phyloP scores from a whole-genome alignment of 2,113 vertebrate genomes.

The Phoxinus phoxinus region DNA sequence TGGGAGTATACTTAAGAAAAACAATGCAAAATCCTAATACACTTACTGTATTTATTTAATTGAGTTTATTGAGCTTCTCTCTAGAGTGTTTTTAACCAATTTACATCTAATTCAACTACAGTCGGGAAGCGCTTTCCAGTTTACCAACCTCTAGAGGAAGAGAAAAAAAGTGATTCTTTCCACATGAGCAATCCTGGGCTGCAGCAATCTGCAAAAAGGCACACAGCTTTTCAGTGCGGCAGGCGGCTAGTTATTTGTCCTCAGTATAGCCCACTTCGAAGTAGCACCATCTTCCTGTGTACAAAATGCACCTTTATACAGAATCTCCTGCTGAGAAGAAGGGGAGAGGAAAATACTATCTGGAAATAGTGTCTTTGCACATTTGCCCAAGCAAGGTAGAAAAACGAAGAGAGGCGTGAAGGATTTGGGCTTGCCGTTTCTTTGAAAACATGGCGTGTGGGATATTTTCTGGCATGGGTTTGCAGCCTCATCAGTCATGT shows the following conservation, averaged over 20 bases:
- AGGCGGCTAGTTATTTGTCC: constrained; percentile 40
- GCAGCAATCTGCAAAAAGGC: constrained; percentile 19
- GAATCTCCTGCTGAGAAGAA: not conserved
- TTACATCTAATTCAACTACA: not conserved
- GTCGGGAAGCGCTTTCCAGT: constrained; percentile 14
- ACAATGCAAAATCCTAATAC: not conserved
- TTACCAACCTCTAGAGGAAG: not conserved
- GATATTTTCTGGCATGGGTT: not conserved
- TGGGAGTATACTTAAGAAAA: not conserved
- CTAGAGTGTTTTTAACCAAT: constrained; percentile 4
- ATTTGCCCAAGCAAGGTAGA: constrained; percentile 19
- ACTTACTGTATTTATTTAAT: not conserved
- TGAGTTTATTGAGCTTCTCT: not conserved
- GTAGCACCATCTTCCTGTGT: not conserved
- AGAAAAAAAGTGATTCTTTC: constrained; percentile 8
- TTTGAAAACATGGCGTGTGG: constrained; percentile 20
- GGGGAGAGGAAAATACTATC: not conserved
- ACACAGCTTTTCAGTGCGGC: constrained; percentile 25
- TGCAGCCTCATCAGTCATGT: not conserved
- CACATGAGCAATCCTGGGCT: not conserved
- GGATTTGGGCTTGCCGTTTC: not conserved
- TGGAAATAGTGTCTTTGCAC: constrained; percentile 19
- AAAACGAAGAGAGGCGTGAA: not conserved
- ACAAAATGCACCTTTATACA: not conserved
- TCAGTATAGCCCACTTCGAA: constrained; percentile 1